Percentiles rank a stretch among this genome's conserved stretches.
Conservation (phyloP, 2,888 invertebrate genomes). For the Nephrotoma appendiculata region DNA sequence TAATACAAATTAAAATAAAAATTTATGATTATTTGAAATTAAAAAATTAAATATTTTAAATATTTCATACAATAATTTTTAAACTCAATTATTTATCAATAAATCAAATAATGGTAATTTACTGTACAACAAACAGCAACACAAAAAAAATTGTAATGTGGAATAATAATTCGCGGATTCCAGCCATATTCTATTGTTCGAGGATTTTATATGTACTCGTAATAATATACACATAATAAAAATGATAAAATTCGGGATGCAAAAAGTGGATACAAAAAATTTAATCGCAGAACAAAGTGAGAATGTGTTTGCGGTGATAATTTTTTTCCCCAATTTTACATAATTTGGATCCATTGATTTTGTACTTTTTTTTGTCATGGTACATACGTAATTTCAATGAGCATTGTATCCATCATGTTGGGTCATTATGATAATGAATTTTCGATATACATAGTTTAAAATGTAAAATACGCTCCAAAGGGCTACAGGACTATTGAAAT, state of each 20-base stretch:
- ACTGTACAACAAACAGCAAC: background rate
- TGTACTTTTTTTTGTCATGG: background rate
- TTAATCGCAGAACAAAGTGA: background rate
- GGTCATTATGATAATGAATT: background rate
- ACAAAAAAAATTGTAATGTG: background rate
- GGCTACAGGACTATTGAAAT: too few relatives aligned
- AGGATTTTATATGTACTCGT: background rate
- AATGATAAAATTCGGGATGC: background rate
- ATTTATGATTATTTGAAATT: background rate
- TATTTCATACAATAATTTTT: background rate
- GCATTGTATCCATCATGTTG: background rate
- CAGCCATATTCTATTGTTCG: background rate
- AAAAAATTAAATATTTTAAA: background rate
- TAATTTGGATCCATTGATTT: background rate
- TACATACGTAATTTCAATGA: background rate
- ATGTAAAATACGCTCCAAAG: too few relatives aligned
- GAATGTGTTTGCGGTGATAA: background rate
- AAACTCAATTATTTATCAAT: background rate
- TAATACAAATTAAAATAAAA: background rate
- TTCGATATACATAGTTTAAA: too few relatives aligned
- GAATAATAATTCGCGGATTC: background rate
- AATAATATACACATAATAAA: background rate
- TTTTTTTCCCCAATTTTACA: background rate
- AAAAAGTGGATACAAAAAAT: background rate
- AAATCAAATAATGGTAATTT: background rate